These are phyloP conservation scores for Tetrax tetrax DNA, from an alignment of 2,113 vertebrate genomes.

Conservation along the genomic window DNA sequence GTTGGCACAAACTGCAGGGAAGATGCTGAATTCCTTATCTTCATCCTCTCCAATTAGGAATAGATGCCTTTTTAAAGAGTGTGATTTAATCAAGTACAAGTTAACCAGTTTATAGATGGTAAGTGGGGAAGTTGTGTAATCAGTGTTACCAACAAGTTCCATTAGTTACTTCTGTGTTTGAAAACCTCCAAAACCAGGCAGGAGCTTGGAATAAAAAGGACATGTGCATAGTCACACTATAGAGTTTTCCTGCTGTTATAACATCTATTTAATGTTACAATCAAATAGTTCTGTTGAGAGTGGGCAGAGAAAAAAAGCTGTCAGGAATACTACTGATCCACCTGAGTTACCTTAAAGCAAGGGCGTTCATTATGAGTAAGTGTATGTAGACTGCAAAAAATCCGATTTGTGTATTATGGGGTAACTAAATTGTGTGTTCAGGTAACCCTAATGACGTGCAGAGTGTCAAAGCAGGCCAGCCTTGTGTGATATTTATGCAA, in stretches of 20 bases:
- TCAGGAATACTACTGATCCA: background rate
- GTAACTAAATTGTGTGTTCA: background rate
- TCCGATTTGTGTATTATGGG: accelerated
- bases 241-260: background rate
- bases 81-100: background rate
- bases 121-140: background rate
- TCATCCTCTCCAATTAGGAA: slow-evolving; percentile 13
- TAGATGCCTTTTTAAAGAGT: background rate
- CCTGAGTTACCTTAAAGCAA: background rate
- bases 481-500: background rate
- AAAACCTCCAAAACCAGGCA: background rate
- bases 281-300: background rate
- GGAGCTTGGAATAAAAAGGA: background rate
- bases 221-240: background rate
- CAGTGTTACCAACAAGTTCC: background rate
- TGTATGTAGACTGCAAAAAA: background rate
- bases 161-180: background rate
- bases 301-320: background rate
- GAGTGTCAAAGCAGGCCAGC: background rate
- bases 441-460: background rate
- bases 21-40: slow-evolving; percentile 26
- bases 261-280: background rate
- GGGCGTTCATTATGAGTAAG: background rate
- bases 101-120: background rate
- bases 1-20: background rate